A percentile compares a stretch with the other conserved stretches of the same genome.
Conservation (phyloP, 92 coral and sea anemone genomes). For the Zoanthus sansibaricus region DNA sequence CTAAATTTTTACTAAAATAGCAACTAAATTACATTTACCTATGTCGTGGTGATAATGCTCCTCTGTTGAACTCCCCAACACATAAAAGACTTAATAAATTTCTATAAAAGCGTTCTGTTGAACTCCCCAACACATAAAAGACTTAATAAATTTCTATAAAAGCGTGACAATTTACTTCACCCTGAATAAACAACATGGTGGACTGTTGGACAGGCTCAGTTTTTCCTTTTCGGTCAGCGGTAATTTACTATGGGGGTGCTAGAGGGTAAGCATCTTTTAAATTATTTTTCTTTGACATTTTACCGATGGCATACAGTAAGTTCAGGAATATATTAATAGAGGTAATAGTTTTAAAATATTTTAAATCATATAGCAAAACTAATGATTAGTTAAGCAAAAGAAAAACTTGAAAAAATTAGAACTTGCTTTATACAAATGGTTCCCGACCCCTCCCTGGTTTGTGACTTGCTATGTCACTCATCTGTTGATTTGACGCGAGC, state of each 20-base stretch:
- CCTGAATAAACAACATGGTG: conserved; percentile 29
- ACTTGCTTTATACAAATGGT: neutral
- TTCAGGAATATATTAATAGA: neutral
- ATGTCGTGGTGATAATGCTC: neutral
- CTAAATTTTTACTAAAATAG: too few species aligned
- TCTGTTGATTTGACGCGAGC: neutral
- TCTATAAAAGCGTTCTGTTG: too few species aligned
- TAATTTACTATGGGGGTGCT: neutral
- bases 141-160: neutral
- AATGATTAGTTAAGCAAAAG: too few species aligned
- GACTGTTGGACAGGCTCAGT: conserved; percentile 22
- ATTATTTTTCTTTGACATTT: too few species aligned
- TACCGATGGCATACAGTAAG: neutral
- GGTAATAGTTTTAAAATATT: too few species aligned
- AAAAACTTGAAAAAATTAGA: neutral
- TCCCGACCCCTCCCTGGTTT: conserved; percentile 2
- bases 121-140: neutral
- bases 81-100: neutral
- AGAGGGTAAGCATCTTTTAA: neutral
- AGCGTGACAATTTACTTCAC: too few species aligned
- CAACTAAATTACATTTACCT: neutral
- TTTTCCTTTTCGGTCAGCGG: conserved; percentile 47
- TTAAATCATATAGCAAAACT: too few species aligned
- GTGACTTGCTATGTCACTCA: neutral
- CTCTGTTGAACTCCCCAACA: neutral